phyloP scores from a whole-genome alignment of 2,113 vertebrate species.

The Podiceps cristatus region DNA sequence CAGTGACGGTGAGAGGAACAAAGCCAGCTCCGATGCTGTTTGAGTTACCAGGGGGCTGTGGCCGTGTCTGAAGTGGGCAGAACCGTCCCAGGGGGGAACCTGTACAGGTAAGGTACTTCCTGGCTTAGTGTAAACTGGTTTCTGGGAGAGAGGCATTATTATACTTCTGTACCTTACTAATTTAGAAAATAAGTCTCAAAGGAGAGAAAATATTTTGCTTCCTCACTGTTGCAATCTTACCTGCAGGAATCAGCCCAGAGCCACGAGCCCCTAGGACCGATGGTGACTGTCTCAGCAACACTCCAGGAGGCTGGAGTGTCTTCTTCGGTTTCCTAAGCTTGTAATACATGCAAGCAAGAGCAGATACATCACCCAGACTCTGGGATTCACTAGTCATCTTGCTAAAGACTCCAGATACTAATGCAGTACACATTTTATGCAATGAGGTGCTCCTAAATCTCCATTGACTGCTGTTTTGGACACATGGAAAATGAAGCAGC shows the following conservation, averaged over 20 bases:
- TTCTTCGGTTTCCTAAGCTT: not conserved
- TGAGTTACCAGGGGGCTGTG: not conserved
- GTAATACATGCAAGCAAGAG: not conserved
- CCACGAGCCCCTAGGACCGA: not conserved
- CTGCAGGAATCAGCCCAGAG: not conserved
- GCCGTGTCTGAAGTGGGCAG: not conserved
- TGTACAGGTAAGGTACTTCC: not conserved
- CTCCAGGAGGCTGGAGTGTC: not conserved
- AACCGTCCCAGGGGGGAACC: not conserved
- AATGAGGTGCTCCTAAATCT: not conserved
- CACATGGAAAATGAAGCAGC: not conserved
- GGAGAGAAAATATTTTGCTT: not conserved
- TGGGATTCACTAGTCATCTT: not conserved
- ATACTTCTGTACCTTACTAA: not conserved
- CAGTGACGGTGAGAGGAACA: not conserved
- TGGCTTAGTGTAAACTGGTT: not conserved
- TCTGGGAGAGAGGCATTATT: not conserved
- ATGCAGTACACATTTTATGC: not conserved
- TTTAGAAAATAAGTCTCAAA: not conserved
- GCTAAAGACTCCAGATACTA: not conserved
- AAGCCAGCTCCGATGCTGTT: not conserved
- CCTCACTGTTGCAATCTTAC: not conserved
- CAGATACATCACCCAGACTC: not conserved
- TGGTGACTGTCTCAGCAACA: not conserved
- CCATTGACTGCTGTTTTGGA: not conserved